These are phyloP conservation scores for Planococcus citri DNA, from an alignment of 1,140 invertebrate species.

Conservation along the genomic window DNA sequence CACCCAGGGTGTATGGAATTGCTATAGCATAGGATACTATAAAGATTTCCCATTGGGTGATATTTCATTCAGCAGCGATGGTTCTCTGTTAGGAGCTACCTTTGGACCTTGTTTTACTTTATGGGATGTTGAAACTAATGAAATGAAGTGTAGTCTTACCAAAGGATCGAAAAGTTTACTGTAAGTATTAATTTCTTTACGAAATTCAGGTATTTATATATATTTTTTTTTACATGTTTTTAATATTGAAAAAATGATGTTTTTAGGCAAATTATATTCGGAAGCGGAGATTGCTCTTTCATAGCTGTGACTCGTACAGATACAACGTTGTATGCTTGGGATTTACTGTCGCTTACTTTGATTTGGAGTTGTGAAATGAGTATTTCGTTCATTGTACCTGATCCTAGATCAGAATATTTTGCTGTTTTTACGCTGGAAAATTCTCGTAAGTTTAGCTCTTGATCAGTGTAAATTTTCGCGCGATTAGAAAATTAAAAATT, in stretches of 20 bases:
- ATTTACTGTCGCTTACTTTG: constrained; percentile 50
- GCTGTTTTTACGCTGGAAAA: constrained; percentile 49
- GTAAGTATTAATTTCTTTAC: constrained; percentile 21
- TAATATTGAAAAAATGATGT: constrained; percentile 20
- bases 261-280: constrained; percentile 48
- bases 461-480: neutral
- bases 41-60: constrained; percentile 41
- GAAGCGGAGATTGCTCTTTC: constrained; percentile 47
- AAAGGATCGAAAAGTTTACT: constrained; percentile 23
- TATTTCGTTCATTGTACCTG: constrained; percentile 39
- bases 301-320: constrained; percentile 45
- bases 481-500: no score
- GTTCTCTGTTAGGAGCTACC: constrained; percentile 56
- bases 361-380: constrained; percentile 44
- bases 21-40: constrained; percentile 50
- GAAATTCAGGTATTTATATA: constrained; percentile 7
- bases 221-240: constrained; percentile 6
- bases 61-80: constrained; percentile 58
- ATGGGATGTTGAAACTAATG: constrained; percentile 40
- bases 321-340: constrained; percentile 51
- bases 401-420: constrained; percentile 49
- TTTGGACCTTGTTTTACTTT: constrained; percentile 57
- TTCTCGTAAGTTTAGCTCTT: constrained; percentile 31
- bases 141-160: constrained; percentile 24
- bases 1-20: constrained; percentile 42